These are phyloP conservation scores for Drosophila serrata DNA, from an alignment of 1,140 invertebrate species.

Conservation along the genomic window DNA sequence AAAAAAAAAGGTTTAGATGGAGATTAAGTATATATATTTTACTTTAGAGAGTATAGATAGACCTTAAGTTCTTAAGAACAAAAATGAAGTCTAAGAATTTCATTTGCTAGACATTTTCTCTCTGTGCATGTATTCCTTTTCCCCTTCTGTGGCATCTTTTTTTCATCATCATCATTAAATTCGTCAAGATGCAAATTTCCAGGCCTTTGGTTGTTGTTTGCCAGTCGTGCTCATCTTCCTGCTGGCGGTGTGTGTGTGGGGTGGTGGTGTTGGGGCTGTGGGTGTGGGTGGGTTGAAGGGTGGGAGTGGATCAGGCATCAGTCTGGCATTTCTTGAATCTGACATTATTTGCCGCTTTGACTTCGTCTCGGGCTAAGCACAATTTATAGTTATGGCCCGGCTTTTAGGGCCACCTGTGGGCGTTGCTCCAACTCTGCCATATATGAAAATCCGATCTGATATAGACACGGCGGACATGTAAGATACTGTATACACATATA, in stretches of 20 bases:
- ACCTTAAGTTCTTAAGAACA: too few species aligned
- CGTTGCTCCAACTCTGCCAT: conserved; percentile 38
- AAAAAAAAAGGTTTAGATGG: neutral
- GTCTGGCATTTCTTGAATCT: conserved; percentile 54
- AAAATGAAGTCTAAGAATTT: neutral
- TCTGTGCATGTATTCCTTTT: conserved; percentile 1
- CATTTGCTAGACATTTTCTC: neutral
- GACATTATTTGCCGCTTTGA: conserved; percentile 45
- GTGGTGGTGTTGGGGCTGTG: conserved; percentile 6
- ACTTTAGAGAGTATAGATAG: too few species aligned
- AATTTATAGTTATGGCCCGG: conserved; percentile 54
- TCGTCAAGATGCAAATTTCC: conserved; percentile 83
- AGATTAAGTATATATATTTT: neutral
- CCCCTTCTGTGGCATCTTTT: conserved; percentile 59
- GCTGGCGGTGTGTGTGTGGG: conserved; percentile 34
- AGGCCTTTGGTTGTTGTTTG: conserved; percentile 58
- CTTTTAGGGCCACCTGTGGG: conserved; percentile 68
- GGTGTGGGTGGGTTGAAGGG: conserved; percentile 16
- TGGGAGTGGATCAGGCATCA: conserved; percentile 34
- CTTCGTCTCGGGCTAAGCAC: conserved; percentile 46
- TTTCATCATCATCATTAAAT: conserved; percentile 83
- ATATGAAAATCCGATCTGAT: conserved; percentile 37
- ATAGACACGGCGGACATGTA: conserved; percentile 34
- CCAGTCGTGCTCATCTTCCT: conserved; percentile 77
- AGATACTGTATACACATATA: conserved; percentile 40